Conservation (phyloP, 2,113 vertebrate species). For the Megaceryle torquata region DNA sequence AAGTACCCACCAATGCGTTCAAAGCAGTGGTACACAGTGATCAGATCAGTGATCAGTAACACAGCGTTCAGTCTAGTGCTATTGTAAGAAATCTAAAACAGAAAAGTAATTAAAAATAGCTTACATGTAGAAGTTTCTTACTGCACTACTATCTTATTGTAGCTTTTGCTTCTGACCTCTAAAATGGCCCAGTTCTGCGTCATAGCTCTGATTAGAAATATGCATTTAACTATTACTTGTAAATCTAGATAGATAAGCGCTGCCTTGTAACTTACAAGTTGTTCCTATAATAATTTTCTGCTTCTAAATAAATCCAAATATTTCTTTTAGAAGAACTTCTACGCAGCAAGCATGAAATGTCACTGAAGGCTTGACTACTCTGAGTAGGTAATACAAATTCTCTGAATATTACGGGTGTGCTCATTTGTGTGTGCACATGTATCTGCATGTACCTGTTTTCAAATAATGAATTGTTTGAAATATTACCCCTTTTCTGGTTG, state of each 20-base stretch:
- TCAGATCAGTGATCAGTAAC: background rate
- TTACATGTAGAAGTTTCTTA: background rate
- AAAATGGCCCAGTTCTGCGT: background rate
- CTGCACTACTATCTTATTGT: background rate
- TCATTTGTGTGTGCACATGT: fast-evolving
- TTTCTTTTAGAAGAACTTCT: background rate
- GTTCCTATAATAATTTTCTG: background rate
- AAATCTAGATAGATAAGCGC: background rate
- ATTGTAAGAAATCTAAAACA: background rate
- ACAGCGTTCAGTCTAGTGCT: fast-evolving
- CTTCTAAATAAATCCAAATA: background rate
- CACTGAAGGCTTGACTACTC: background rate
- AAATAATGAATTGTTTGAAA: background rate
- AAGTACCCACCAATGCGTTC: background rate
- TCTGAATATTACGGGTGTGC: background rate
- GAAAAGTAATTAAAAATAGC: background rate
- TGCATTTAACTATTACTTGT: fast-evolving
- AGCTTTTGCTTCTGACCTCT: background rate
- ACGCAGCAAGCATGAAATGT: background rate
- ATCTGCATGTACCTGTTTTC: fast-evolving
- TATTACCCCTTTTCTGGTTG: background rate
- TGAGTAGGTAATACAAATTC: background rate
- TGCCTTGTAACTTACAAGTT: background rate
- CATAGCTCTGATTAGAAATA: background rate
- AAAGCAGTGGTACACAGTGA: fast-evolving